Conservation (phyloP, 2,888 invertebrate species). For the Megamerina dolium region DNA sequence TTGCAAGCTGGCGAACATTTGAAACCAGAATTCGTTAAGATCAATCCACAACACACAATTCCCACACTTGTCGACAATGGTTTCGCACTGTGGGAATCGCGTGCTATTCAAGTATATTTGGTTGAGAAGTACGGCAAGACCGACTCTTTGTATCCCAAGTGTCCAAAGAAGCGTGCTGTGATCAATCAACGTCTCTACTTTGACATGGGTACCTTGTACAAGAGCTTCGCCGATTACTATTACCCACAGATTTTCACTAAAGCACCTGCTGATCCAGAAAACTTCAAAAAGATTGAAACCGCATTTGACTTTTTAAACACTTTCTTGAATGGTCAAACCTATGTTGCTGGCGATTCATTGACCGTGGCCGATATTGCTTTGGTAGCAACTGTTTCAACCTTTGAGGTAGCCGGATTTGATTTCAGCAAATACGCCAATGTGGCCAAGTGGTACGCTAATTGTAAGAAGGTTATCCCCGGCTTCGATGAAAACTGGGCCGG, state of each 20-base stretch:
- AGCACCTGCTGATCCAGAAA: conserved; percentile 57
- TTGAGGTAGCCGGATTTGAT: conserved; percentile 62
- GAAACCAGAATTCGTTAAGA: conserved; percentile 61
- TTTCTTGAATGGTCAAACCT: conserved; percentile 61
- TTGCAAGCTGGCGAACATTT: conserved; percentile 58
- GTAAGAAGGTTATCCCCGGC: conserved; percentile 56
- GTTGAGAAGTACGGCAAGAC: conserved; percentile 71
- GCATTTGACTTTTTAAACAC: conserved; percentile 61
- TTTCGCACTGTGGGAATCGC: conserved; percentile 72
- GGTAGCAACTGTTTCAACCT: conserved; percentile 61
- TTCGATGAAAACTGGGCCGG: conserved; percentile 46
- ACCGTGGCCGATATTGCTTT: conserved; percentile 73
- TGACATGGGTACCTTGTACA: conserved; percentile 67
- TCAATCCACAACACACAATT: conserved; percentile 76
- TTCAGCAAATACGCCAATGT: conserved; percentile 62
- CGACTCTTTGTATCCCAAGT: conserved; percentile 65
- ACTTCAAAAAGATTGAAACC: conserved; percentile 60
- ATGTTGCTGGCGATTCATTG: conserved; percentile 62
- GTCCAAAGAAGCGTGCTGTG: conserved; percentile 63
- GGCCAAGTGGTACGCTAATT: conserved; percentile 59
- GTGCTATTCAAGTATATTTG: conserved; percentile 72
- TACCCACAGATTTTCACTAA: conserved; percentile 57
- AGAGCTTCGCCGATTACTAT: conserved; percentile 62
- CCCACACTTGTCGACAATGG: conserved; percentile 78
- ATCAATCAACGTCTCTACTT: conserved; percentile 74